These are phyloP conservation scores for Camponotus floridanus DNA, from an alignment of 1,140 invertebrate genomes.

Conservation along the genomic window DNA sequence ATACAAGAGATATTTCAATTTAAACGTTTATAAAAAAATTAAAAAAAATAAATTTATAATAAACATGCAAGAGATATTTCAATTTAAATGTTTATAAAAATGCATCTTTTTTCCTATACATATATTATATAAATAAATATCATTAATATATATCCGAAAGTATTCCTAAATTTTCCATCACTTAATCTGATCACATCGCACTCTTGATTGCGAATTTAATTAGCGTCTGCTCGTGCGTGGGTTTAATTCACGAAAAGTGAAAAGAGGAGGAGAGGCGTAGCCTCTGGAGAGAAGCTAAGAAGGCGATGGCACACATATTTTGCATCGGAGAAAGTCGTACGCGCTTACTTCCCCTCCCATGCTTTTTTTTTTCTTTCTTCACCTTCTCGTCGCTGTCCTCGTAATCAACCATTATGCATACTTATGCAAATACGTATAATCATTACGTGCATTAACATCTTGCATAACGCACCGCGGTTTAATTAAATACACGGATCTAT, in stretches of 20 bases:
- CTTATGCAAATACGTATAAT: slow-evolving; percentile 67
- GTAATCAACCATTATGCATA: slow-evolving; percentile 49
- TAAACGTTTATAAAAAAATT: neutral
- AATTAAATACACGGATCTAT: slow-evolving; percentile 70
- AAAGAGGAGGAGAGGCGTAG: slow-evolving; percentile 69
- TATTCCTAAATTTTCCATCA: neutral
- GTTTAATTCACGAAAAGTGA: slow-evolving; percentile 77
- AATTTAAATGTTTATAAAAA: neutral
- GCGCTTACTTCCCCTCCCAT: slow-evolving; percentile 38
- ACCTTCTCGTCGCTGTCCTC: slow-evolving; percentile 48
- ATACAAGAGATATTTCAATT: no score
- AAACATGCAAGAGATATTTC: no score
- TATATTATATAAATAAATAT: no score
- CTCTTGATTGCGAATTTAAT: slow-evolving; percentile 34
- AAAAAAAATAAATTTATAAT: no score
- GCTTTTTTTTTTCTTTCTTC: slow-evolving; percentile 39
- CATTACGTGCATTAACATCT: slow-evolving; percentile 78
- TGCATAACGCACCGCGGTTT: slow-evolving; percentile 71
- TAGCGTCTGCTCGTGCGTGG: slow-evolving; percentile 25
- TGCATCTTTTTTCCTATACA: neutral
- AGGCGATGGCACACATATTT: slow-evolving; percentile 81
- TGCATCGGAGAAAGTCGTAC: slow-evolving; percentile 81
- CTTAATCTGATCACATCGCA: neutral
- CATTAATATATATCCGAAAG: no score
- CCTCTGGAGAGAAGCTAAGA: slow-evolving; percentile 52